Evolutionary conservation across 2,113 vertebrate genomes (phyloP).

Genomic region (Spea multiplicata): DNA sequence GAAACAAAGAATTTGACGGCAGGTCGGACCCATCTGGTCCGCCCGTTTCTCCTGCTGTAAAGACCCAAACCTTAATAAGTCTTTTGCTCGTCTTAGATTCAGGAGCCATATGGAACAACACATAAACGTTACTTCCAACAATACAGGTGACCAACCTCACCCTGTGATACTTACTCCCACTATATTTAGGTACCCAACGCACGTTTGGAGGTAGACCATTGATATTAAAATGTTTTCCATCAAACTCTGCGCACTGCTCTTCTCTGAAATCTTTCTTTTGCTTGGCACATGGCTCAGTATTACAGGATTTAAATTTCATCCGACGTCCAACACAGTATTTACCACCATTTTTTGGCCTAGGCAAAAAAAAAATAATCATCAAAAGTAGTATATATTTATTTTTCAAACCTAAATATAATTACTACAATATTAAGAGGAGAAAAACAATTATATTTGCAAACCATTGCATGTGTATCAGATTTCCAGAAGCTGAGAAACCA

Average conservation of each 20-base stretch:
- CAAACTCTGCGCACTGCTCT: constrained; percentile 88
- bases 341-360: constrained; percentile 89
- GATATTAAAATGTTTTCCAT: constrained; percentile 97
- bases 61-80: too few species aligned
- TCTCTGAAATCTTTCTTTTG: constrained; percentile 93
- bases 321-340: constrained; percentile 92
- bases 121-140: accelerated
- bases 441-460: too few species aligned
- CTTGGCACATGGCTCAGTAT: constrained; percentile 88
- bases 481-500: too few species aligned
- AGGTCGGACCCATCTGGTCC: too few species aligned
- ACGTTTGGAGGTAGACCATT: constrained; percentile 91
- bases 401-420: background rate
- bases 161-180: constrained; percentile 83
- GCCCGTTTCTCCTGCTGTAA: too few species aligned
- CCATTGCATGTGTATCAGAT: too few species aligned
- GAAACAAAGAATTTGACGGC: too few species aligned
- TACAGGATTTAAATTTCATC: constrained; percentile 98
- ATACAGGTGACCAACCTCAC: background rate
- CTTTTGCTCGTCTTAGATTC: too few species aligned
- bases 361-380: constrained; percentile 1
- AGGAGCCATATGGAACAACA: too few species aligned
- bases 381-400: background rate
- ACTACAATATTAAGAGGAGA: too few species aligned
- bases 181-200: constrained; percentile 98